phyloP scores from a whole-genome alignment of 1,140 invertebrate genomes.

The Temnothorax curvispinosus region DNA sequence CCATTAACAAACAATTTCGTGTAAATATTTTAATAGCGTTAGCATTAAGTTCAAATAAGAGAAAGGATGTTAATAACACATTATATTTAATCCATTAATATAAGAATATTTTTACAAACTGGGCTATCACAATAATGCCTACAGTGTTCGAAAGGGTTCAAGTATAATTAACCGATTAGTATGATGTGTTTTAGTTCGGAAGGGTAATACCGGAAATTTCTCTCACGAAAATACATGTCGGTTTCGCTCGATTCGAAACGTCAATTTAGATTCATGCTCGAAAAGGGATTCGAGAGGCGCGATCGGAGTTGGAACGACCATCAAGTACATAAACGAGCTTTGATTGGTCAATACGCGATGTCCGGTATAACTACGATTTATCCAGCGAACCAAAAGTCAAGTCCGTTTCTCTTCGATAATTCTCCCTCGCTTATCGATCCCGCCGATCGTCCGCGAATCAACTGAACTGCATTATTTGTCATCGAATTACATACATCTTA shows the following conservation, averaged over 20 bases:
- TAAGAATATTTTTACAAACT: not conserved
- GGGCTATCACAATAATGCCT: not conserved
- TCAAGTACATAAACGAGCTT: constrained; percentile 79
- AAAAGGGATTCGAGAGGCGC: constrained; percentile 65
- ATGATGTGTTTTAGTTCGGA: not conserved
- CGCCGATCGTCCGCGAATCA: not conserved
- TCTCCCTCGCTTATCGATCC: constrained; percentile 31
- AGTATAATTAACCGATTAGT: not conserved
- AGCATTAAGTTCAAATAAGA: not conserved
- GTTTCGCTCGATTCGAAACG: constrained; percentile 9
- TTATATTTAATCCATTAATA: not conserved
- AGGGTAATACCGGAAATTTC: not conserved
- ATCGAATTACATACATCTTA: not conserved
- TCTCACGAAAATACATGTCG: constrained; percentile 20
- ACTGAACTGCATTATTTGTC: not conserved
- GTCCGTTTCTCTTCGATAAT: constrained; percentile 66
- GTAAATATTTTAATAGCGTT: not conserved
- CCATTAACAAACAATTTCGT: not conserved
- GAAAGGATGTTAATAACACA: not conserved
- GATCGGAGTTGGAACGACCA: constrained; percentile 61
- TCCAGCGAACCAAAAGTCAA: constrained; percentile 79
- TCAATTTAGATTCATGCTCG: constrained; percentile 65
- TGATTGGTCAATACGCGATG: constrained; percentile 84
- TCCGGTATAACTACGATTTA: constrained; percentile 80
- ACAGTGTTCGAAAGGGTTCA: not conserved